Evolutionary conservation across 2,113 vertebrate species (phyloP), one percentile per base, ranked within the genome.

Genomic region (Phycodurus eques): DNA sequence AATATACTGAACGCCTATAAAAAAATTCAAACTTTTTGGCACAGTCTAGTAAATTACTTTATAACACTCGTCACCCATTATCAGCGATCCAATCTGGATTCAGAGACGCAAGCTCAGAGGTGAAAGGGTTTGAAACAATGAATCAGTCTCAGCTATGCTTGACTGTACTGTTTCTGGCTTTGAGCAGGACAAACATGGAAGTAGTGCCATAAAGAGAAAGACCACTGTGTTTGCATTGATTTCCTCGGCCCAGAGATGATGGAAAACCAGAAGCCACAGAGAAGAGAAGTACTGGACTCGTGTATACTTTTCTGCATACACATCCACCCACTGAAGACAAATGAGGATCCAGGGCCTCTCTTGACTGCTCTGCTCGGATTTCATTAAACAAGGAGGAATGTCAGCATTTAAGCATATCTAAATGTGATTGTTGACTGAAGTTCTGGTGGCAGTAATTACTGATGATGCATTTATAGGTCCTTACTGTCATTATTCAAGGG

Each of bases 321-420:
- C 90, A 92, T 91, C 88, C 92, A 91, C 88, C 90, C 77, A 74
- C 78, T 70, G 80, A 87, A 92, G 86, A 88, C 87, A 90, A 89
- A 92, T 88, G 89, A 91, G 84, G 74, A 85, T 63, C 63, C 51
- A 27, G 42, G 71, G 20, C 70, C 42, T 13, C 80, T 74, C 60
- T 70, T 65, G 81, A 62, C 68, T 44, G 56, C 83, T 72, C 72
- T 82, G 80, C 80, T 85, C 61, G 33, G 35, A 65, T 73, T 69
- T 75, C 67, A 70, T 73, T 27, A 73, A 69, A 77, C 8, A 44
- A 44, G 43, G 63, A 67, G 0, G 13, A 15, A 67, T 22, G 53
- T 22, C 65, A 49, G 76, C 51, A 64, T 83, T 66, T 64, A 49
- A 35, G 8, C 71, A 13, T 17, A 77, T 78, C 65, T 54, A 47